Base-by-base conservation (phyloP, 2,797 vertebrate species). In the Urosaurus nigricauda region DNA sequence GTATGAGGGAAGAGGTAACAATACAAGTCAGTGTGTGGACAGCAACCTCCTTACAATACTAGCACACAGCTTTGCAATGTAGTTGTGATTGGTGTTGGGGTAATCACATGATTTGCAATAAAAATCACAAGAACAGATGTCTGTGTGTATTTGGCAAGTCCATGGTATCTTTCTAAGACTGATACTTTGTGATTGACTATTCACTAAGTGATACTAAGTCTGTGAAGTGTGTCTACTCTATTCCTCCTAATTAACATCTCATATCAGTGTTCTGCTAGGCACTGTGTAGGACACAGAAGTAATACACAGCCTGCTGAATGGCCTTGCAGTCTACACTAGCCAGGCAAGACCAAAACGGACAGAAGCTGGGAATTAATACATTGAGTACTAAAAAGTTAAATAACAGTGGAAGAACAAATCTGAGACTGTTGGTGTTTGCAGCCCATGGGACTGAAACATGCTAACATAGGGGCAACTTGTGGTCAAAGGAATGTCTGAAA, bases 111-210 rank as follows among this genome's bases (percentile, higher is more conserved):
- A 71, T 56, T 84, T 84, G 17, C 63, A 70, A 47, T 35, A 79
- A 79, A 84, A 79, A 43, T 85, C 51, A 84, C 32, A n/a, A 84
- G 83, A 79, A n/a, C 86, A 87, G 75, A 53, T 4, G 84, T n/a
- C 63, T 79, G 35, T 75, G 21, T 58, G 40, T 60, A 73, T 85
- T 60, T 79, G 83, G 51, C 65, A 79, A 68, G 37, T n/a, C 53
- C 63, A 35, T 37, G 47, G 51, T 47, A 60, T 71, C 75, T 79
- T 63, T 51, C 85, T 70, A 85, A 80, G n/a, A 74, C 40, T 58
- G 13, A 35, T 65, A 43, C 5, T 2, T 85, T 47, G 53, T 73
- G 65, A 80, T 65, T 37, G 56, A 43, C 53, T 60, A 53, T 74
- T 85, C 21, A 73, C 35, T 78, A 65, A 56, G 63, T 51, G 37